Evolutionary conservation across 2,888 invertebrate species (phyloP).

Genomic region (Ectemnius cavifrons): DNA sequence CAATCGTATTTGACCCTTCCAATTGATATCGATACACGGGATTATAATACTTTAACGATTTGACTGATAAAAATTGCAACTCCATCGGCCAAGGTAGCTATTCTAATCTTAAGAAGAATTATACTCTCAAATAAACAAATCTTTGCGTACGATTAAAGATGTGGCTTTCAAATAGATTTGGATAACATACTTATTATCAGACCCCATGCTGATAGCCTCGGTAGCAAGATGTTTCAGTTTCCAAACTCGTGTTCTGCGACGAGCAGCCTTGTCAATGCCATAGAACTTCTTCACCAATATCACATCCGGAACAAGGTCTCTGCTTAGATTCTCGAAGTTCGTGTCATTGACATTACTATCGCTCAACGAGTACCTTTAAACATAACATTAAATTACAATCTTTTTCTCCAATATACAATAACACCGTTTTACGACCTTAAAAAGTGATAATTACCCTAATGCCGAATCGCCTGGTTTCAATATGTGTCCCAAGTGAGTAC

Average conservation of each 20-base stretch:
- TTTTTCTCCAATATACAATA: neutral
- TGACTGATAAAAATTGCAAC: no score
- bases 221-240: slow-evolving; percentile 92
- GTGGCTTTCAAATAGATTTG: no score
- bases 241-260: slow-evolving; percentile 91
- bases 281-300: slow-evolving; percentile 96
- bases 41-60: no score
- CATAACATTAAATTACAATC: neutral
- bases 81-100: no score
- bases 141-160: no score
- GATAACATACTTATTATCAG: slow-evolving; percentile 81
- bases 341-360: slow-evolving; percentile 95
- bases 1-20: no score
- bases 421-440: neutral
- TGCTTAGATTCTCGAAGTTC: slow-evolving; percentile 90
- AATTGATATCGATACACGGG: no score
- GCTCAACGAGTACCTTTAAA: slow-evolving; percentile 88
- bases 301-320: slow-evolving; percentile 89
- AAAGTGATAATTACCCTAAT: slow-evolving; percentile 84
- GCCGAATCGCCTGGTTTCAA: slow-evolving; percentile 95
- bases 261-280: slow-evolving; percentile 83
- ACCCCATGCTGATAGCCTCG: slow-evolving; percentile 82
- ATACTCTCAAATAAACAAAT: no score
- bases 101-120: no score
- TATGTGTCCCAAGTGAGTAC: slow-evolving; percentile 96